These are phyloP conservation scores for Holocentrus rufus DNA, from an alignment of 2,797 vertebrate species.

Conservation along the genomic window DNA sequence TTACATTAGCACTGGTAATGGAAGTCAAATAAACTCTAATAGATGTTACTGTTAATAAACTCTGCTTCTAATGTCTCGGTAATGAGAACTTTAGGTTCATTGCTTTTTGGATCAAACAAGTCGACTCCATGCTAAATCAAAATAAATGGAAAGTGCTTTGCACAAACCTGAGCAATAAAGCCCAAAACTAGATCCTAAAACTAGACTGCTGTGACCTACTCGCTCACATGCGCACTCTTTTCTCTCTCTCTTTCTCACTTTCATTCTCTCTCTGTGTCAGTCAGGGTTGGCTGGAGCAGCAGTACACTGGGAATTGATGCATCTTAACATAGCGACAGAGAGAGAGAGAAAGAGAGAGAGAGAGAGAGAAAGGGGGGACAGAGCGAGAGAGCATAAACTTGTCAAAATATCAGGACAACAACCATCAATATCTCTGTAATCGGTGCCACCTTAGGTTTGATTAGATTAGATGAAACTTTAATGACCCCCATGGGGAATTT, in stretches of 20 bases:
- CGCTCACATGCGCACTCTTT: not conserved
- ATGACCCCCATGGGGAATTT: slow-evolving; percentile 47
- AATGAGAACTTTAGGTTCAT: not conserved
- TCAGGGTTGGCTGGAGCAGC: not conserved
- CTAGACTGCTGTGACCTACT: too few species aligned
- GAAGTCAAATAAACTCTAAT: not conserved
- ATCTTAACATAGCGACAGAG: not conserved
- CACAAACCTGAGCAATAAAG: not conserved
- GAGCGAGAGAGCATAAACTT: not conserved
- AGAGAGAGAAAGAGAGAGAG: not conserved
- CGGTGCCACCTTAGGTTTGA: slow-evolving; percentile 20
- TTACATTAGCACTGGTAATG: not conserved
- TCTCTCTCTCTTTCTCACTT: not conserved
- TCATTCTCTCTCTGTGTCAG: not conserved
- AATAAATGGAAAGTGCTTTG: not conserved
- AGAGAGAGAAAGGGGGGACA: not conserved
- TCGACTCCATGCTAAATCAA: not conserved
- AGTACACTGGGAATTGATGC: not conserved
- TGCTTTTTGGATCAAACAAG: not conserved
- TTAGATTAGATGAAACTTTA: slow-evolving; percentile 42
- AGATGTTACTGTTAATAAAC: slow-evolving; percentile 18
- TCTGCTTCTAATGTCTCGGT: slow-evolving; percentile 7
- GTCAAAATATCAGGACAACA: slow-evolving; percentile 4
- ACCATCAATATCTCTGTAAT: slow-evolving; percentile 18
- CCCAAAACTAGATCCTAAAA: too few species aligned